Base-by-base conservation (phyloP, 2,797 vertebrate genomes). In the Chrysolophus pictus region DNA sequence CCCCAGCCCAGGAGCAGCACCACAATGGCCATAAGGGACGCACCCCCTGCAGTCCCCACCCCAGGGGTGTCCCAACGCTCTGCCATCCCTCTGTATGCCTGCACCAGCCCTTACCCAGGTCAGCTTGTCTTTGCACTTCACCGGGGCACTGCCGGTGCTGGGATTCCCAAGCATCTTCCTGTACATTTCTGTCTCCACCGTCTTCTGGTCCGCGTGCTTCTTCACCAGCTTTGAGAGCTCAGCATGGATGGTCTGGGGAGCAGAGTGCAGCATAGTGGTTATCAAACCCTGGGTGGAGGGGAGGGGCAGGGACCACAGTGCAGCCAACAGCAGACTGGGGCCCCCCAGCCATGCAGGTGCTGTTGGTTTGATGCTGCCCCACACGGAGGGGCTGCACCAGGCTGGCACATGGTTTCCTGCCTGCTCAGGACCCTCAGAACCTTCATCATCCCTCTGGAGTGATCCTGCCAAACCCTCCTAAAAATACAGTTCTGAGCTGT, bases 141-240 rank as follows among this genome's bases (percentile, higher is more conserved):
- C 69, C 0, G 97, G 90, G 56, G 94, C 11, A 21, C 96, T 9
- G 17, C 95, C 10, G 3, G 94, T 6, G 0, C 91, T 55, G 68
- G 95, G 98, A 89, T 99, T 99, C 35, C 99, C 99, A 9, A 99
- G 97, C 99, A 99, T 99, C 97, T 99, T 99, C 96, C 99, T 99
- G 96, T 99, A 99, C 98, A 99, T 98, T 88, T 99, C 99, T 0
- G 99, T 99, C 96, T 99, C 99, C 9, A 98, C 97, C 22, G 97
- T 99, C 94, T 97, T 98, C 97, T 99, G 99, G 75, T 99, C 98
- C 0, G 98, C 98, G 4, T 99, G 98, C 91, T 99, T 99, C 98
- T 99, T 99, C 95, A 99, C 98, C 96, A 99, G 97, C 97, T 99
- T 99, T 2, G 99, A 99, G 47, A 99, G 98, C 97, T 99, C 99